These are phyloP conservation scores for Gopherus flavomarginatus DNA, from an alignment of 2,113 vertebrate species.

Conservation along the genomic window DNA sequence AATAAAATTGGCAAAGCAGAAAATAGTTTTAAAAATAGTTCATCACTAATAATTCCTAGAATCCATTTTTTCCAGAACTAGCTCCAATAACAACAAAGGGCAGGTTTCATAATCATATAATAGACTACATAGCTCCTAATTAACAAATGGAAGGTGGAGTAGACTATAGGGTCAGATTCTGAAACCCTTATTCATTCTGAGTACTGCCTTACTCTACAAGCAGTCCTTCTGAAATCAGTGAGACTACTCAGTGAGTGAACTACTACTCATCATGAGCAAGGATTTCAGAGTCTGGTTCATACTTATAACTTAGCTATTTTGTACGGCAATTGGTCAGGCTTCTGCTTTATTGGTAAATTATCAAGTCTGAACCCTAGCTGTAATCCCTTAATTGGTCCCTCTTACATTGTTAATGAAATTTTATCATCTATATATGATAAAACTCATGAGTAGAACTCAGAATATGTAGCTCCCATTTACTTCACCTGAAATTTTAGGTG, in stretches of 20 bases:
- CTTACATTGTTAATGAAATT: neutral
- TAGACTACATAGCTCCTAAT: neutral
- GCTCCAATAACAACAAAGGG: fast-evolving
- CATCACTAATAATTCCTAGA: neutral
- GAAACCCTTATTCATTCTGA: neutral
- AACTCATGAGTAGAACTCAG: neutral
- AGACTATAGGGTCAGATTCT: neutral
- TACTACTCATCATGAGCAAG: neutral
- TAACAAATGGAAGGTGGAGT: neutral
- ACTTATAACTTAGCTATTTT: neutral
- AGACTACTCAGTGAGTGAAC: neutral
- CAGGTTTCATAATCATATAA: neutral
- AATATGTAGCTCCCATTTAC: neutral
- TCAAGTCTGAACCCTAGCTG: conserved; percentile 12
- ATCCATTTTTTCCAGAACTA: neutral
- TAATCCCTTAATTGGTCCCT: conserved; percentile 23
- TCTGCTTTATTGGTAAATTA: neutral
- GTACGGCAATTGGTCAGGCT: neutral
- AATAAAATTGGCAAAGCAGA: conserved; percentile 10
- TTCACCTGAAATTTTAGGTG: neutral
- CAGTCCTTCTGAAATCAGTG: neutral
- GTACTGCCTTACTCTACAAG: neutral
- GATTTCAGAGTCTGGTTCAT: neutral
- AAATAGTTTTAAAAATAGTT: neutral
- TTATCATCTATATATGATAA: neutral